Conservation (phyloP, 2,888 invertebrate genomes). For the Torymus aiolomorphi region DNA sequence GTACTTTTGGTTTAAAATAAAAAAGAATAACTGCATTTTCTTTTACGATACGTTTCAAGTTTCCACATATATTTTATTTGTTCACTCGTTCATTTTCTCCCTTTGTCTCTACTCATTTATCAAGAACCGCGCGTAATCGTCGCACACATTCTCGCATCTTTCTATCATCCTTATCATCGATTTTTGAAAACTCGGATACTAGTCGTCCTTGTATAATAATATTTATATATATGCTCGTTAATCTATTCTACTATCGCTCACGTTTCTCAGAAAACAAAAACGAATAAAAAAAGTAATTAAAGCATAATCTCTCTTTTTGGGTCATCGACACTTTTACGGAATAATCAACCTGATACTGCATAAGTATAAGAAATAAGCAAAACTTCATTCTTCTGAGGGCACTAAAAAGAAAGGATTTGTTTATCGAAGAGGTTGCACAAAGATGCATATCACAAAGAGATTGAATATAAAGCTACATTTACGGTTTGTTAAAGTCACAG, state of each 20-base stretch:
- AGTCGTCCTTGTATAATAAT: slow-evolving; percentile 58
- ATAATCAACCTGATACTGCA: slow-evolving; percentile 37
- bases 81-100: slow-evolving; percentile 14
- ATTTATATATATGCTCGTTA: slow-evolving; percentile 54
- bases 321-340: slow-evolving; percentile 48
- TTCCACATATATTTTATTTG: background rate
- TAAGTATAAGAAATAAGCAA: slow-evolving; percentile 24
- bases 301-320: slow-evolving; percentile 43
- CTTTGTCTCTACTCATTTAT: slow-evolving; percentile 14
- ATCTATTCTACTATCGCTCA: slow-evolving; percentile 38
- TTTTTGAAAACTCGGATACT: slow-evolving; percentile 55
- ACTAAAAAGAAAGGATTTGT: slow-evolving; percentile 35
- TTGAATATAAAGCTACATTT: slow-evolving; percentile 45
- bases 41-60: slow-evolving; percentile 45
- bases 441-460: slow-evolving; percentile 51
- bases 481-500: slow-evolving; percentile 55
- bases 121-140: slow-evolving; percentile 15
- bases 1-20: no score
- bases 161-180: slow-evolving; percentile 42
- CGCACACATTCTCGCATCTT: slow-evolving; percentile 33
- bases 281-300: slow-evolving; percentile 32
- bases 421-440: slow-evolving; percentile 44
- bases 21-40: background rate
- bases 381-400: slow-evolving; percentile 40
- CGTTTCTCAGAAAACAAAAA: slow-evolving; percentile 15